Evolutionary conservation across 2,888 invertebrate genomes (phyloP), one percentile per base, ranked within the genome.

Genomic region (Drosophila rellima): DNA sequence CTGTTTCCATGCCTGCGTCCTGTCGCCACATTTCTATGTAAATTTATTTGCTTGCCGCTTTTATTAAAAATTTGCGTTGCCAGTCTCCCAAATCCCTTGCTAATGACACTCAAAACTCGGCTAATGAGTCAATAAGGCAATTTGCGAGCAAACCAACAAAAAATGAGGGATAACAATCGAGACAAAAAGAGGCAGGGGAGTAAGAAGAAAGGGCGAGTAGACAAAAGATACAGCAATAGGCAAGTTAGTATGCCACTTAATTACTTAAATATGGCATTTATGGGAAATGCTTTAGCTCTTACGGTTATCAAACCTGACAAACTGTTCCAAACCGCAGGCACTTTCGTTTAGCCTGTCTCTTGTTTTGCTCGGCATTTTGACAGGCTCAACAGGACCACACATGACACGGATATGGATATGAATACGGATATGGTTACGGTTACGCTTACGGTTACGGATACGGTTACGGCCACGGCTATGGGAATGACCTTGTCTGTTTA

Each of bases 81-180:
- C 70, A 48, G 39, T 39, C 17, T 35, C 48, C 59, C 35, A 55
- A 76, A 82, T 67, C 64, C 52, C 65, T 26, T 44, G 69, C 85
- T 87, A 85, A 85, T 84, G 83, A 69, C 67, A 69, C 82, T 79
- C 82, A 56, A 84, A 85, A 82, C 70, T 68, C 51, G 77, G 72
- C 84, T 85, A 85, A 85, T 85, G 89, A 85, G 85, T 88, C 89
- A 88, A 85, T 85, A 85, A 88, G 74, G 72, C 82, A 73, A 79
- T 84, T 81, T 79, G 69, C 62, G 59, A 57, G 40, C 23, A 65
- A 61, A 42, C 67, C 56, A 45, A 62, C 26, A 54, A 74, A 42
- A 74, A 62, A 51, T 47, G 44, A 42, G 63, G 31, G 2, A 42
- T 47, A 26, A 15, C 40, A 50, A 60, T 47, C 13, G 33, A 5